phyloP scores from a whole-genome alignment of 2,888 invertebrate genomes.

The Xestoiulus laeticollis region DNA sequence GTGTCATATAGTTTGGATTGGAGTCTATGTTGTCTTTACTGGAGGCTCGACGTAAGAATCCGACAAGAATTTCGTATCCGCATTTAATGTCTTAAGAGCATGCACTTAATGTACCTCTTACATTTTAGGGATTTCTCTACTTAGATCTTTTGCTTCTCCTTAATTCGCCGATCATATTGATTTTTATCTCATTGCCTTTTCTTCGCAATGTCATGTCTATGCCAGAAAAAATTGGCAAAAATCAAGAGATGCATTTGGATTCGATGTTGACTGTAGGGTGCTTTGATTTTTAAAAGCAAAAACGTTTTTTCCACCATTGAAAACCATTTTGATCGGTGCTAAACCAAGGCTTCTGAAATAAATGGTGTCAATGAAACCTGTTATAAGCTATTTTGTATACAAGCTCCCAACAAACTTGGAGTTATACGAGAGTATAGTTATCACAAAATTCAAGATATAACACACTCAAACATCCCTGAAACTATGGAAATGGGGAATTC shows the following conservation, averaged over 20 bases:
- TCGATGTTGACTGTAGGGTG: neutral
- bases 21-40: no score
- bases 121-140: neutral
- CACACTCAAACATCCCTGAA: no score
- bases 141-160: neutral
- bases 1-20: no score
- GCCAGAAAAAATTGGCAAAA: neutral
- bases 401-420: no score
- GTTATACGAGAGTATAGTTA: no score
- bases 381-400: no score
- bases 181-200: neutral
- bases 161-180: neutral
- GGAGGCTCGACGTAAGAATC: neutral
- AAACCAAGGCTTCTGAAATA: no score
- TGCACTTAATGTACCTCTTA: neutral
- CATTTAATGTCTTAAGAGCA: neutral
- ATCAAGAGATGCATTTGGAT: neutral
- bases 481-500: no score
- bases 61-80: neutral
- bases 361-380: no score
- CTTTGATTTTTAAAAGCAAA: neutral
- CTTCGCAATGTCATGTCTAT: neutral
- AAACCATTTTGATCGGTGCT: no score
- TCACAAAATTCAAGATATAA: no score
- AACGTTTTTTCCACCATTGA: no score